A percentile compares a stretch with the other conserved stretches of the same genome.
phyloP scores from a whole-genome alignment of 2,113 vertebrate species.

The Apteryx mantelli region DNA sequence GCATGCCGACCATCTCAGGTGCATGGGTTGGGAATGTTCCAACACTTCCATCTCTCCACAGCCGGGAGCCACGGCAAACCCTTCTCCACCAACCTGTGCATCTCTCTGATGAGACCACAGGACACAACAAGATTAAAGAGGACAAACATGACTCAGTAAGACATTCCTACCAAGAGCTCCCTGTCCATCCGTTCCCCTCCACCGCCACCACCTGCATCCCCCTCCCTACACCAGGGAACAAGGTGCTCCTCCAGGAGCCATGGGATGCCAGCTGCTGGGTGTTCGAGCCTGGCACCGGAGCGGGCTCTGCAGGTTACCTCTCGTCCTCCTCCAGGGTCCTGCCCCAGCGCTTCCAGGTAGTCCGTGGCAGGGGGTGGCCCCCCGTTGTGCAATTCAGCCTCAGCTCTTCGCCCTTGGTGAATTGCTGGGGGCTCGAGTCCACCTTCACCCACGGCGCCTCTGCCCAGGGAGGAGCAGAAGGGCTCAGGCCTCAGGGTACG shows the following conservation, averaged over 20 bases:
- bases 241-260: too few relatives aligned
- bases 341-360: conserved; percentile 85
- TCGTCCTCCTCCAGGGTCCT: conserved; percentile 64
- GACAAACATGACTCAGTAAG: background rate
- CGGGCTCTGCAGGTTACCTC: conserved; percentile 43
- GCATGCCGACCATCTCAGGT: background rate
- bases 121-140: background rate
- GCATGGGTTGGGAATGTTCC: rapidly evolving
- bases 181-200: background rate
- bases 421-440: conserved; percentile 73
- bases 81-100: rapidly evolving
- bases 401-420: conserved; percentile 84
- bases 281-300: too few relatives aligned
- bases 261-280: too few relatives aligned
- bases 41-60: background rate
- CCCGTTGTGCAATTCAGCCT: conserved; percentile 82
- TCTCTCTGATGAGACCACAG: background rate
- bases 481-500: background rate
- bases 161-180: background rate
- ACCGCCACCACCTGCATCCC: too few relatives aligned
- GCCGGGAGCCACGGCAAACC: rapidly evolving
- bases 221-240: too few relatives aligned
- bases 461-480: conserved; percentile 25
- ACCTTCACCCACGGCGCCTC: conserved; percentile 85
- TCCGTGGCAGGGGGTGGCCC: conserved; percentile 81